Evolutionary conservation across 2,797 vertebrate species (phyloP), one percentile per base, ranked within the genome.

Genomic region (Gallinago stenura): DNA sequence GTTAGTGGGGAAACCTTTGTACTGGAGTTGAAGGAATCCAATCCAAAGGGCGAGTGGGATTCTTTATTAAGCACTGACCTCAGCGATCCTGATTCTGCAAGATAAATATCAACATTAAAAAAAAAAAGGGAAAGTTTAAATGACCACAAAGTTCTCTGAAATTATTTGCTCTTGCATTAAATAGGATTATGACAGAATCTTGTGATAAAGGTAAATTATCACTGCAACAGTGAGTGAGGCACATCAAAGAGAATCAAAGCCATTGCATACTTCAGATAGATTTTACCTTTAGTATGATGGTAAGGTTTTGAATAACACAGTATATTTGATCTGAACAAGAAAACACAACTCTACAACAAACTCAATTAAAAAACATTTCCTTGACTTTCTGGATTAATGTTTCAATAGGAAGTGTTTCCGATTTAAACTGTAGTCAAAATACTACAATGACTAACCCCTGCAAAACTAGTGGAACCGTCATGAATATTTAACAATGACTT

Each of bases 51-150:
- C 69, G 99, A 98, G 83, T 99, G 98, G 79, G 98, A 98, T 94
- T 99, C 99, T 97, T 99, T 99, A 97, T 28, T 99, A 97, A 99
- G 99, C 97, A 99, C 99, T 69, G 99, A 99, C 93, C 99, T 99
- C 96, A 99, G 98, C 8, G 99, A 99, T 95, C 98, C 98, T 16
- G 99, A 98, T 85, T 99, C 99, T 99, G 97, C 87, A 98, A 98
- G 86, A 96, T 71, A 95, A 83, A 81, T 15, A 85, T 10, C n/a
- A 94, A 65, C 64, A 41, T 56, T 7, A 15, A 6, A 43, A 28
- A 7, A 28, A 57, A 35, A 75, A 66, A 43, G 4, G 24, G 10
- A n/a, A 69, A 31, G 25, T 84, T 62, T 33, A 95, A 89, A 93
- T 1, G 4, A 84, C 51, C 51, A 45, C 21, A 22, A 56, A 93